phyloP scores from a whole-genome alignment of 1,140 invertebrate species.

The Panonychus citri region DNA sequence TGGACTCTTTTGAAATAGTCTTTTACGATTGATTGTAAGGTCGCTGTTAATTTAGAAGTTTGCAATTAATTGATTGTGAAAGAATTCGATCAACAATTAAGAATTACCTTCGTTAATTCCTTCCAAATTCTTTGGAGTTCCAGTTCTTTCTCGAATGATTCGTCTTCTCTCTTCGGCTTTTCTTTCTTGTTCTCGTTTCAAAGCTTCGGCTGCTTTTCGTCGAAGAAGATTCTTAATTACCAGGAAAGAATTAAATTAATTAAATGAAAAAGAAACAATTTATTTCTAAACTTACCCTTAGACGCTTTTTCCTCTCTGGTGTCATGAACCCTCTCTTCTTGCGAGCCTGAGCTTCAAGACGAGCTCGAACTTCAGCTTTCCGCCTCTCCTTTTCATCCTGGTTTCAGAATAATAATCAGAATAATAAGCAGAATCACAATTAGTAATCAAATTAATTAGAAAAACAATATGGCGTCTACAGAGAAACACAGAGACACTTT shows the following conservation, averaged over 20 bases:
- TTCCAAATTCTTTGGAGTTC: slow-evolving; percentile 65
- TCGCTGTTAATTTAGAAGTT: slow-evolving; percentile 37
- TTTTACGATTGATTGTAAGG: slow-evolving; percentile 83
- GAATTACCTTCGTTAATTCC: slow-evolving; percentile 56
- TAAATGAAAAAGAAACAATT: not conserved
- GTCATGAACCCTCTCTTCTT: slow-evolving; percentile 80
- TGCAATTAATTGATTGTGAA: too few species aligned
- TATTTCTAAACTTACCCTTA: slow-evolving; percentile 32
- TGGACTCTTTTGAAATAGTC: slow-evolving; percentile 74
- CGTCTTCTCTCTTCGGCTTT: slow-evolving; percentile 91
- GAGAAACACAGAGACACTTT: too few species aligned
- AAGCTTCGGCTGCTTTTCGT: slow-evolving; percentile 97
- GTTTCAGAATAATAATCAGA: too few species aligned
- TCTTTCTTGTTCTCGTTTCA: slow-evolving; percentile 96
- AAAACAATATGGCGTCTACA: too few species aligned
- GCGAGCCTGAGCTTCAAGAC: slow-evolving; percentile 83
- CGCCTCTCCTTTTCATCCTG: slow-evolving; percentile 19
- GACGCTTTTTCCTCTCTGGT: slow-evolving; percentile 91
- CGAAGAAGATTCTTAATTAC: slow-evolving; percentile 77
- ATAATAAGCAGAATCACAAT: too few species aligned
- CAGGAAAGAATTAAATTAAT: not conserved
- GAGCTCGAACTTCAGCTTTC: slow-evolving; percentile 56
- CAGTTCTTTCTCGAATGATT: slow-evolving; percentile 84
- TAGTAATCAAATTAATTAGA: too few species aligned
- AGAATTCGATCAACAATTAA: too few species aligned